These are phyloP conservation scores for Oophaga pumilio DNA, from an alignment of 2,113 vertebrate species.

Conservation along the genomic window DNA sequence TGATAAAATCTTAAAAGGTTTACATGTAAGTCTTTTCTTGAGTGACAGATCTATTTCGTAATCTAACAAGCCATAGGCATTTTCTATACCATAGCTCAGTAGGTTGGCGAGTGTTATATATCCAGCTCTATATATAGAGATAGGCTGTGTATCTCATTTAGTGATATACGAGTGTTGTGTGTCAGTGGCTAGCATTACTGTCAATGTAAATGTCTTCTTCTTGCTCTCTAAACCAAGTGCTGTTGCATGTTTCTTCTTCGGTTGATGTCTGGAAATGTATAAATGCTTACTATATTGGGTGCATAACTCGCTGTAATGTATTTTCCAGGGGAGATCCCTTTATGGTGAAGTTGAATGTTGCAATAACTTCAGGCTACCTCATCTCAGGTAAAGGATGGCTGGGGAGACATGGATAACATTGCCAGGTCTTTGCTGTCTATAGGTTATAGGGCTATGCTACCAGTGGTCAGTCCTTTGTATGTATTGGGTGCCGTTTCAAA, in stretches of 20 bases:
- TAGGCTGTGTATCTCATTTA: not conserved
- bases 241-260: not conserved
- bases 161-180: not conserved
- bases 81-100: not conserved
- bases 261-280: not conserved
- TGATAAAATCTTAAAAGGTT: not conserved
- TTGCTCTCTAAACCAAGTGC: not conserved
- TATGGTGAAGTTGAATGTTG: conserved; percentile 88
- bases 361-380: conserved; percentile 97
- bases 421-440: not conserved
- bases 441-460: too few relatives aligned
- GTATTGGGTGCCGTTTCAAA: too few relatives aligned
- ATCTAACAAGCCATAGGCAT: not conserved
- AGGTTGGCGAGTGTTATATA: not conserved
- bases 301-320: not conserved
- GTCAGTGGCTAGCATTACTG: not conserved
- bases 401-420: not conserved
- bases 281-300: not conserved
- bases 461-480: too few relatives aligned
- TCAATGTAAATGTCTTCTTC: not conserved
- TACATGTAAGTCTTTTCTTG: not conserved
- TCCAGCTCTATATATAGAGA: not conserved
- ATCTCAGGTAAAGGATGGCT: conserved; percentile 86
- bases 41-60: not conserved
- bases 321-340: conserved; percentile 87